These are phyloP conservation scores for Ceratothoa steindachneri DNA, from an alignment of 2,888 invertebrate species.

Conservation along the genomic window DNA sequence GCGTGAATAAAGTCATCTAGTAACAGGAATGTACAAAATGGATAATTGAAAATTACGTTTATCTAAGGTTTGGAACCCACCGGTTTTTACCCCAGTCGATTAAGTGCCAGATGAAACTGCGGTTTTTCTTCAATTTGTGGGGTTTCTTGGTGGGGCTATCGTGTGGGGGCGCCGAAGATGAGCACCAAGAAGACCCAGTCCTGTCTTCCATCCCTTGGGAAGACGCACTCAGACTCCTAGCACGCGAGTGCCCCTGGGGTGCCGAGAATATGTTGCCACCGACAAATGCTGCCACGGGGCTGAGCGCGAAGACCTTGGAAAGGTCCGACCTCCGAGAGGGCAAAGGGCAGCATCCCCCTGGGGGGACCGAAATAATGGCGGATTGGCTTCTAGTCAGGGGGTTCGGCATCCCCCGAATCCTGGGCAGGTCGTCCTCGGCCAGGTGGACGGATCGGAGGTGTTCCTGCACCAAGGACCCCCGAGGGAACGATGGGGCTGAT, in stretches of 20 bases:
- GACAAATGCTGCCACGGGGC: neutral
- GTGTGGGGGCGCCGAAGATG: neutral
- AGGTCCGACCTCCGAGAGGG: neutral
- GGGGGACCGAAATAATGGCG: neutral
- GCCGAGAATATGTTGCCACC: neutral
- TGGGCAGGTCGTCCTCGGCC: no score
- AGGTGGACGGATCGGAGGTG: neutral
- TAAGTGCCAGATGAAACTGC: constrained; percentile 37
- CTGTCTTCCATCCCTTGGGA: neutral
- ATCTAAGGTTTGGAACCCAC: no score
- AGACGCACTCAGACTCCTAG: neutral
- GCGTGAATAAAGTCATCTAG: no score
- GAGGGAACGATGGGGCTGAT: neutral
- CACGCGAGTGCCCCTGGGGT: neutral
- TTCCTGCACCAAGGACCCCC: neutral
- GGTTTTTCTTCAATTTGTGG: constrained; percentile 4
- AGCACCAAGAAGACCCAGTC: neutral
- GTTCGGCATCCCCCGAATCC: neutral
- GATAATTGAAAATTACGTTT: no score
- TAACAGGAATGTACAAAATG: no score
- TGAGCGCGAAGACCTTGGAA: neutral
- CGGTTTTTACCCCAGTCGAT: constrained; percentile 40
- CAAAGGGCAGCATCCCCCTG: neutral
- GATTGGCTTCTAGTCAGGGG: neutral
- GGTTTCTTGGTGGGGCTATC: neutral